These are phyloP conservation scores for Matsumurasca onukii DNA, from an alignment of 1,140 invertebrate genomes.

Conservation along the genomic window DNA sequence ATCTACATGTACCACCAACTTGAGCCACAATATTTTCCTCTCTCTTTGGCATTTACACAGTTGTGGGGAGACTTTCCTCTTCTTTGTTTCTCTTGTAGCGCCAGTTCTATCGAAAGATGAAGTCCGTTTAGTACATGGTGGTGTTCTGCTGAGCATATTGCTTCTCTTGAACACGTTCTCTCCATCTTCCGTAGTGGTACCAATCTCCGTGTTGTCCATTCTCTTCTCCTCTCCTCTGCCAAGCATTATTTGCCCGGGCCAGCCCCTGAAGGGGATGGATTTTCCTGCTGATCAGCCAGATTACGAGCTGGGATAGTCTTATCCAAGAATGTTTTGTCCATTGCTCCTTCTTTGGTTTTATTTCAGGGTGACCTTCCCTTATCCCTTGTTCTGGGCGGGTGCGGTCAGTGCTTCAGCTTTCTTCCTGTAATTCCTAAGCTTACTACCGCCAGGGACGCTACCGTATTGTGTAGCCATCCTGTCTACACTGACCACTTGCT, in stretches of 20 bases:
- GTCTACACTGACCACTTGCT: background rate
- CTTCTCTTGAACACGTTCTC: background rate
- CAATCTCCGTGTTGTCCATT: background rate
- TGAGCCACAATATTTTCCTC: too few species aligned
- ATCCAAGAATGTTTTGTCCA: background rate
- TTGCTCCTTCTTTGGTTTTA: background rate
- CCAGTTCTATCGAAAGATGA: too few species aligned
- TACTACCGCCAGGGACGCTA: background rate
- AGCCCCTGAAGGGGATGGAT: background rate
- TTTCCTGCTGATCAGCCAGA: background rate
- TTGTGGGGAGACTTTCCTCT: too few species aligned
- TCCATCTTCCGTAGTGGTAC: background rate
- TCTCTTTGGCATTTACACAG: too few species aligned
- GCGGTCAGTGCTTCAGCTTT: background rate
- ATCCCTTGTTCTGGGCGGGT: background rate
- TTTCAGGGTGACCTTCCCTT: background rate
- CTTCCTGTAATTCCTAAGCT: too few species aligned
- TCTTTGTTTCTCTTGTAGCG: too few species aligned
- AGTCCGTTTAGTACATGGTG: too few species aligned
- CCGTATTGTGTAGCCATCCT: background rate
- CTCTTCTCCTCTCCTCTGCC: background rate
- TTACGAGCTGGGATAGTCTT: background rate
- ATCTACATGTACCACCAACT: too few species aligned
- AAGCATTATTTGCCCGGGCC: background rate
- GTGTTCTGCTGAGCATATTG: background rate